Evolutionary conservation across 2,888 invertebrate genomes (phyloP).

Genomic region (Scrobipalpa costella): DNA sequence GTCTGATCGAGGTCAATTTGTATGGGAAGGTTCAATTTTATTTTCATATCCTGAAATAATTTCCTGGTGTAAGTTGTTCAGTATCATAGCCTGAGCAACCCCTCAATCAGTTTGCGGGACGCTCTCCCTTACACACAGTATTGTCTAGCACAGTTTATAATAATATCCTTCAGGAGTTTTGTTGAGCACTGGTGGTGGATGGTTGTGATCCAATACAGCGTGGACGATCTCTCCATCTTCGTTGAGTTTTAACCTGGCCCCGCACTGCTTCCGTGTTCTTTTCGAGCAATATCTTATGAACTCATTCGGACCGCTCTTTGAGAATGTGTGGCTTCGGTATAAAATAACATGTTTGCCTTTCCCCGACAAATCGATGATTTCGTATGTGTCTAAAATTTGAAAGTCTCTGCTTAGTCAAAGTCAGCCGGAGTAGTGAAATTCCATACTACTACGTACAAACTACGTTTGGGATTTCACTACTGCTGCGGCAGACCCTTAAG

Average conservation of each 20-base stretch:
- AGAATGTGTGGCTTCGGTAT: constrained; percentile 1
- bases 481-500: too few species aligned
- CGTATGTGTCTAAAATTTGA: constrained; percentile 1
- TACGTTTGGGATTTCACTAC: too few species aligned
- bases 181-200: constrained; percentile 39
- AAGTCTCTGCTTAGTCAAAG: too few species aligned
- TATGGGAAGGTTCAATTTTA: too few species aligned
- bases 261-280: neutral
- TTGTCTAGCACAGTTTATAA: neutral
- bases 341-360: neutral
- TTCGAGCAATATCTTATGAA: constrained; percentile 18
- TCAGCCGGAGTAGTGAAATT: too few species aligned
- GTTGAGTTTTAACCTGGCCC: constrained; percentile 3
- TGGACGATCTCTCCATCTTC: constrained; percentile 27
- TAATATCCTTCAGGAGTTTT: constrained; percentile 33
- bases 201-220: constrained; percentile 31
- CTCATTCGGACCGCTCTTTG: neutral
- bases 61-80: too few species aligned
- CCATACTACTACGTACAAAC: too few species aligned
- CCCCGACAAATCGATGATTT: neutral
- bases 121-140: too few species aligned
- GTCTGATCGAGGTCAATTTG: too few species aligned
- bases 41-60: too few species aligned
- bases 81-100: too few species aligned
- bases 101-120: too few species aligned